Evolutionary conservation across 2,797 vertebrate species (phyloP).

Genomic region (Cynopterus sphinx): DNA sequence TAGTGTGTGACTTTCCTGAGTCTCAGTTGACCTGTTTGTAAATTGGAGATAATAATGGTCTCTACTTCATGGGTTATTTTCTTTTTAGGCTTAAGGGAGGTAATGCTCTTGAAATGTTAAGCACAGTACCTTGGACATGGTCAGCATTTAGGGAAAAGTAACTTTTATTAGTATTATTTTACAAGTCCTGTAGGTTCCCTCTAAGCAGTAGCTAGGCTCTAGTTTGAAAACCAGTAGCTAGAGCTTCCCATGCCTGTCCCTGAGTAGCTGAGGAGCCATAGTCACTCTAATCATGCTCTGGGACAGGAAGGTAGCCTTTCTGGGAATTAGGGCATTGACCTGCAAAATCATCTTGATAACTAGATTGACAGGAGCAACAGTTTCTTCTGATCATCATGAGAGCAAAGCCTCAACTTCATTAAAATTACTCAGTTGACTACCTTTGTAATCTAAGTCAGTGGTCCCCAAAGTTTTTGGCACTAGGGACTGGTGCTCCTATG

Average conservation of each 20-base stretch:
- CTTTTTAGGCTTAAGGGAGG: background rate
- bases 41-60: background rate
- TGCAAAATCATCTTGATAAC: background rate
- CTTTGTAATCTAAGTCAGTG: background rate
- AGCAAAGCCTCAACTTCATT: background rate
- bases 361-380: background rate
- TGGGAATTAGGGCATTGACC: background rate
- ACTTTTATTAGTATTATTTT: background rate
- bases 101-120: background rate
- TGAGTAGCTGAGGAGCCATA: background rate
- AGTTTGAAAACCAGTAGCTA: background rate
- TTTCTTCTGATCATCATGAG: background rate
- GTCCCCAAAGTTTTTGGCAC: too few relatives aligned
- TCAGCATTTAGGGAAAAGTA: background rate
- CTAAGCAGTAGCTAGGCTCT: background rate
- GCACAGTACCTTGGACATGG: background rate
- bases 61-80: background rate
- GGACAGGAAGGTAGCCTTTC: background rate
- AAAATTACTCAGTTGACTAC: background rate
- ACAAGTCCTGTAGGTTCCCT: background rate
- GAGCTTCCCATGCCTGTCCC: background rate
- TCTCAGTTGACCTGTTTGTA: background rate
- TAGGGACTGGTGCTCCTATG: too few relatives aligned
- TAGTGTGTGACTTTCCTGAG: background rate
- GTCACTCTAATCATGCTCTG: background rate